A percentile compares a stretch with the other conserved stretches of the same genome.
phyloP scores from a whole-genome alignment of 2,113 vertebrate genomes.

The Rhadina sibilatrix region DNA sequence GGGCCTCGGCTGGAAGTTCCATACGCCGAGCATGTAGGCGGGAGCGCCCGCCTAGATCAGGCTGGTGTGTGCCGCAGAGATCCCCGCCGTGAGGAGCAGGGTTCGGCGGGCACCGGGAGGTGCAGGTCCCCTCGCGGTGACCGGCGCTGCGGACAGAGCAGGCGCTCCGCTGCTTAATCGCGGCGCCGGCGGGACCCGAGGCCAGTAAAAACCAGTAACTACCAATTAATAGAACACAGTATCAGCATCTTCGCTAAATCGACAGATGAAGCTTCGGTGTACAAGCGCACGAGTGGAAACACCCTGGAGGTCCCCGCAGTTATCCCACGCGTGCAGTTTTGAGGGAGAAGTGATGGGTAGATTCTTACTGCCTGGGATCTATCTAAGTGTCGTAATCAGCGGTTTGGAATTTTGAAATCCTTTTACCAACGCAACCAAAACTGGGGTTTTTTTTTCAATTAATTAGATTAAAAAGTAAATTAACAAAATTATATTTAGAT shows the following conservation, averaged over 20 bases:
- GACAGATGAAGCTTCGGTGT: rapidly evolving
- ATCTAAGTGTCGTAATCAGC: rapidly evolving
- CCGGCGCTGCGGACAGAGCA: too few relatives aligned
- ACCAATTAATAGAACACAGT: too few relatives aligned
- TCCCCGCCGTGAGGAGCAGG: neutral
- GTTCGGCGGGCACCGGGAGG: too few relatives aligned
- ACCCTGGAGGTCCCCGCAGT: rapidly evolving
- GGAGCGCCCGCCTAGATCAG: neutral
- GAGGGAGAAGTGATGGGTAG: rapidly evolving
- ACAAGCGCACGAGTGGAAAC: rapidly evolving
- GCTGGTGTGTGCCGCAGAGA: too few relatives aligned
- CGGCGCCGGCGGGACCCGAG: too few relatives aligned
- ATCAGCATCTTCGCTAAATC: rapidly evolving
- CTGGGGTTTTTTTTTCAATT: too few relatives aligned
- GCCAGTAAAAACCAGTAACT: rapidly evolving
- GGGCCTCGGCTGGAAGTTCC: neutral
- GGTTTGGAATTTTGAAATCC: rapidly evolving
- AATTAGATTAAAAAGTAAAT: neutral
- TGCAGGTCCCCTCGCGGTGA: neutral
- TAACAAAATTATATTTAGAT: neutral
- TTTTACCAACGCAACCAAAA: neutral
- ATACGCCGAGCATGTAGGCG: too few relatives aligned
- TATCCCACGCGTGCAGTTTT: rapidly evolving
- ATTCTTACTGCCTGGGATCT: too few relatives aligned
- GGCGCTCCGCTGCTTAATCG: neutral